phyloP scores from a whole-genome alignment of 2,113 vertebrate genomes.

The Puntigrus tetrazona region DNA sequence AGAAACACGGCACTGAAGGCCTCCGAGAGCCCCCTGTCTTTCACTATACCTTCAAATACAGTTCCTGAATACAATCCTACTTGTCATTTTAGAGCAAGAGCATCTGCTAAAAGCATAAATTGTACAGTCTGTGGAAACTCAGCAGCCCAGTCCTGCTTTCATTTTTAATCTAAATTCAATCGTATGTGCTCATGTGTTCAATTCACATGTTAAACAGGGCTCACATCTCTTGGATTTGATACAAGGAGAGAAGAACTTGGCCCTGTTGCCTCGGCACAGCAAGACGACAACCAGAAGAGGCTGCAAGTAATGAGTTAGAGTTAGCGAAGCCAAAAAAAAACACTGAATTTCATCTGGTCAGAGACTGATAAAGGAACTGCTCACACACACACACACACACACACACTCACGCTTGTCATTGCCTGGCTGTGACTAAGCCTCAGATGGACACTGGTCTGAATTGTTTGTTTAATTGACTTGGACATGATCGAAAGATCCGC shows the following conservation, averaged over 20 bases:
- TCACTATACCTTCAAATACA: conserved; percentile 23
- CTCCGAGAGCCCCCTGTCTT: conserved; percentile 9
- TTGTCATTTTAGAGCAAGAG: not conserved
- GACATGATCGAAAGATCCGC: conserved; percentile 43
- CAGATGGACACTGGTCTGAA: conserved; percentile 44
- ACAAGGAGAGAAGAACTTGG: conserved; percentile 2
- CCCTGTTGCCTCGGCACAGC: conserved; percentile 38
- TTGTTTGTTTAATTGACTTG: conserved; percentile 62
- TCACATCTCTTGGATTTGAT: conserved; percentile 38
- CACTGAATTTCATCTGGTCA: conserved; percentile 50
- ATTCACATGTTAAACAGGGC: conserved; percentile 39
- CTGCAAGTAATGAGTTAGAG: conserved; percentile 50
- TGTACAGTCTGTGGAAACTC: not conserved
- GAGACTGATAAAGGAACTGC: conserved; percentile 40
- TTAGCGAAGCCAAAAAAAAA: conserved; percentile 42
- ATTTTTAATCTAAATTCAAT: conserved; percentile 40
- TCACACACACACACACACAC: conserved; percentile 30
- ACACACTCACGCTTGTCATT: conserved; percentile 14
- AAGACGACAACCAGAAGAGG: conserved; percentile 29
- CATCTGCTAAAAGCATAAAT: conserved; percentile 12
- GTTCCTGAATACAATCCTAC: not conserved
- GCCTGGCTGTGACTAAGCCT: conserved; percentile 21
- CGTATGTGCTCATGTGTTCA: conserved; percentile 31
- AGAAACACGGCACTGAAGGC: not conserved
- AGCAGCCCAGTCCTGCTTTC: not conserved